Evolutionary conservation across 2,888 invertebrate genomes (phyloP).

Genomic region (Eurytoma adleriae): DNA sequence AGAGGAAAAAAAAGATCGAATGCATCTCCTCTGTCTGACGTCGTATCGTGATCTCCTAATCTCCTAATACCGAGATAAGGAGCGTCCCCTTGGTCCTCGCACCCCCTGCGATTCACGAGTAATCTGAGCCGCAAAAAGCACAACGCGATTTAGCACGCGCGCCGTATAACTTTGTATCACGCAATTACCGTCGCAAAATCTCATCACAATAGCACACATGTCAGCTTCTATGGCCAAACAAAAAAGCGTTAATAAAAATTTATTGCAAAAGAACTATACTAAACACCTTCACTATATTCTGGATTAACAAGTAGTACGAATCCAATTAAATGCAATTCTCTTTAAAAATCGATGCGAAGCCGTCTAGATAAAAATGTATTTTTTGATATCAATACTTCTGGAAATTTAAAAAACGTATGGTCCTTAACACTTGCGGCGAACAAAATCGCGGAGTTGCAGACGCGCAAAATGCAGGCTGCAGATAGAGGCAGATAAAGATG

Average conservation of each 20-base stretch:
- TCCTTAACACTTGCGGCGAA: not conserved
- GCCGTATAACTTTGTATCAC: constrained; percentile 23
- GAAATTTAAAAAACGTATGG: not conserved
- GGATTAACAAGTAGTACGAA: not conserved
- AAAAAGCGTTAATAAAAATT: not conserved
- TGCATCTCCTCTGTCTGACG: not conserved
- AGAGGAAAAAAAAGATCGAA: constrained; percentile 27
- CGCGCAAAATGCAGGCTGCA: not conserved
- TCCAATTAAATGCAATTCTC: not conserved
- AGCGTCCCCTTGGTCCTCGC: constrained; percentile 62
- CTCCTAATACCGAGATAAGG: constrained; percentile 73
- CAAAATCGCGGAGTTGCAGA: constrained; percentile 1
- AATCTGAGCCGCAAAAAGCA: constrained; percentile 75
- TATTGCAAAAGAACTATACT: not conserved
- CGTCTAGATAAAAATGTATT: not conserved
- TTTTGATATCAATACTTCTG: not conserved
- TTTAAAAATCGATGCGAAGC: too few relatives aligned
- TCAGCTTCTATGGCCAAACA: constrained; percentile 13
- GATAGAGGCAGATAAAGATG: constrained; percentile 28
- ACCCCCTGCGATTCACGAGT: constrained; percentile 72
- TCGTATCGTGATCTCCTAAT: constrained; percentile 60
- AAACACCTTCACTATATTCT: not conserved
- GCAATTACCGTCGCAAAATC: constrained; percentile 27
- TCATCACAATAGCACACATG: constrained; percentile 44
- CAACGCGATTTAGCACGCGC: constrained; percentile 71